Base-by-base conservation (phyloP, 2,113 vertebrate species). In the Empidonax alnorum region DNA sequence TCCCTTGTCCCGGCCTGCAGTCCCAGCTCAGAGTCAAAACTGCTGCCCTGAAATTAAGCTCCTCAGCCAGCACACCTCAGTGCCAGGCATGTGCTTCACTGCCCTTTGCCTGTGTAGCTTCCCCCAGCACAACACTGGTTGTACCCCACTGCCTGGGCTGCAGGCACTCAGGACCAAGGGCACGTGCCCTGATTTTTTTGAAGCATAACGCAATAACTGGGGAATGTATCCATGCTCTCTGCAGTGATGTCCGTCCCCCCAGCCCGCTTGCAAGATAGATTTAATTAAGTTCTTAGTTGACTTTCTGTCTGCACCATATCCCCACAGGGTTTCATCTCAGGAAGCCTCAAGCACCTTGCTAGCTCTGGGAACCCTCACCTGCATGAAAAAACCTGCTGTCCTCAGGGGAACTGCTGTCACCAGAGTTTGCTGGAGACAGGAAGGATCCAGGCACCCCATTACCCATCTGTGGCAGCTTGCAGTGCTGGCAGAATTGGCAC, bases 361-460 rank as follows among this genome's bases (percentile, higher is more conserved):
- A 37, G 14, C 12, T 65, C 31, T 5, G 11, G 37, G 49, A 67
- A 12, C 62, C 47, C n/a, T 73, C 17, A 55, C 8, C 10, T 16
- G 0, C 10, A 16, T 90, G 50, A 42, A 0, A 0, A 92, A 92
- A 58, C 46, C 15, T 0, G 0, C 55, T 74, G 63, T 44, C 24
- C 39, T 59, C 30, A 37, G 58, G 17, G 49, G 31, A 71, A 42
- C 84, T 89, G 53, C 55, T n/a, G 14, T 41, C 61, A 58, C 50
- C 3, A 9, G 15, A 46, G 52, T 85, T 92, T 90, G 67, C 46
- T 58, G 42, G 25, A 77, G 44, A 62, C 63, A 94, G 87, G 89
- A 87, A 87, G 80, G 59, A 49, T 50, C 9, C 1, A 1, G 37
- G 28, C 3, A 4, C 46, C 11, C 8, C 13, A 7, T 3, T 44